Evolutionary conservation across 1,140 invertebrate genomes (phyloP), one percentile per base, ranked within the genome.

Genomic region (Achatina immaculata): DNA sequence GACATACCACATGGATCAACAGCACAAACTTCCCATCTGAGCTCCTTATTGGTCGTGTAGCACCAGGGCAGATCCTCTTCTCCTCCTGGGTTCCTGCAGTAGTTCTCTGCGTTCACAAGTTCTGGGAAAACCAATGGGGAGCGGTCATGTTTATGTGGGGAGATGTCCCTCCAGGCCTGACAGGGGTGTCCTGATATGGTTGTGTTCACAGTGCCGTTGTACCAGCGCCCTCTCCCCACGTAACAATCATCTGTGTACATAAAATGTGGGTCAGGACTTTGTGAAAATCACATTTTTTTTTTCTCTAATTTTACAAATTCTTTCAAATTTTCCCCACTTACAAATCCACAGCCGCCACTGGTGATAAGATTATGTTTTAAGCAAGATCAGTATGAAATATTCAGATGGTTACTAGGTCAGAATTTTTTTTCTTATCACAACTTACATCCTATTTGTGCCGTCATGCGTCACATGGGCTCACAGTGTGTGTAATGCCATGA

Each of bases 51-150:
- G 83, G 94, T 94, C 0, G 85, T 88, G 88, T 98, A 99, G 92
- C 98, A 99, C 98, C 98, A 99, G 0, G 98, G 98, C 83, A 93
- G 93, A 0, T 94, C 94, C 88, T 97, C 96, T 90, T 98, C 96
- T 11, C 96, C 97, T 0, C 97, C 98, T 6, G 96, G 97, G 93
- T 99, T 99, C 84, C 98, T 94, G 90, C 98, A 99, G 89, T 95
- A 97, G 92, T 99, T 99, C 89, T 97, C 95, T 4, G 96, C 94
- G 87, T 95, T 94, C 85, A 95, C 93, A 58, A 99, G 94, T 92
- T 98, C 97, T 4, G 96, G 95, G 92, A 98, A 99, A 2, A 98
- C 95, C 86, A 95, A 92, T 2, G 96, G 96, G 11, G 83, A 85
- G 71, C 95, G 94, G 82, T 95, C 95, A 88, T 98, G 96, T 83